phyloP scores from a whole-genome alignment of 2,797 vertebrate genomes.

The Sternotherus odoratus region DNA sequence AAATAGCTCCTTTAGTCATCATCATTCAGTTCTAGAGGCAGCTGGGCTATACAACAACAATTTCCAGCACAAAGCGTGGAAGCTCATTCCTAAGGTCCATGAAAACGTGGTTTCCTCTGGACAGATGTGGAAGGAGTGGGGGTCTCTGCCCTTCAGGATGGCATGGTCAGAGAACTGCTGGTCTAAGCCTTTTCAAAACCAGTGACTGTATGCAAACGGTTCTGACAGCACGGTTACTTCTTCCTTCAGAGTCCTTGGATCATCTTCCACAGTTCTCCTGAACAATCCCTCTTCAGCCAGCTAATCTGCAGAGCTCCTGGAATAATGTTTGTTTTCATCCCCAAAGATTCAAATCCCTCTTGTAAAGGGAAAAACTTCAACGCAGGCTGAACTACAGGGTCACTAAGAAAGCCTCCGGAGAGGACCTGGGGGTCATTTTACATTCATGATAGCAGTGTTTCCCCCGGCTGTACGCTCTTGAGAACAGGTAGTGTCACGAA shows the following conservation, averaged over 20 bases:
- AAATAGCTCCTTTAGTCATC: background rate
- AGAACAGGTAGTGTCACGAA: conserved; percentile 11
- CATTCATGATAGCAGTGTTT: background rate
- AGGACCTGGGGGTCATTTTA: background rate
- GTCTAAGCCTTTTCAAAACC: conserved; percentile 20
- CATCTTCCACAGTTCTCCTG: conserved; percentile 70
- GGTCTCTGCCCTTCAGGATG: background rate
- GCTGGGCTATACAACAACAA: background rate
- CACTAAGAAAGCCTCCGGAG: background rate
- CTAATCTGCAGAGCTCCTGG: background rate
- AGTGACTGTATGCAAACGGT: conserved; percentile 31
- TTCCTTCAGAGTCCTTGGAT: conserved; percentile 57
- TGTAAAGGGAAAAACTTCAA: background rate
- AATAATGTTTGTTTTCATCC: background rate
- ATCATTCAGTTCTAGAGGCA: background rate
- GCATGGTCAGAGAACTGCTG: background rate
- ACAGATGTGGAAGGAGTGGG: background rate
- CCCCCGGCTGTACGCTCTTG: background rate
- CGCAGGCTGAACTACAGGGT: background rate
- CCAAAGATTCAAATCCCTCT: background rate
- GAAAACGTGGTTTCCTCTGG: background rate
- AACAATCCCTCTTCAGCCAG: conserved; percentile 58
- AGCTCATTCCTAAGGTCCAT: background rate
- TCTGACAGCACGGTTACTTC: conserved; percentile 35
- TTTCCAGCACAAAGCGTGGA: background rate